Conservation (phyloP, 37 sponge, comb jelly and placozoan genomes). For the Eunapius fragilis region DNA sequence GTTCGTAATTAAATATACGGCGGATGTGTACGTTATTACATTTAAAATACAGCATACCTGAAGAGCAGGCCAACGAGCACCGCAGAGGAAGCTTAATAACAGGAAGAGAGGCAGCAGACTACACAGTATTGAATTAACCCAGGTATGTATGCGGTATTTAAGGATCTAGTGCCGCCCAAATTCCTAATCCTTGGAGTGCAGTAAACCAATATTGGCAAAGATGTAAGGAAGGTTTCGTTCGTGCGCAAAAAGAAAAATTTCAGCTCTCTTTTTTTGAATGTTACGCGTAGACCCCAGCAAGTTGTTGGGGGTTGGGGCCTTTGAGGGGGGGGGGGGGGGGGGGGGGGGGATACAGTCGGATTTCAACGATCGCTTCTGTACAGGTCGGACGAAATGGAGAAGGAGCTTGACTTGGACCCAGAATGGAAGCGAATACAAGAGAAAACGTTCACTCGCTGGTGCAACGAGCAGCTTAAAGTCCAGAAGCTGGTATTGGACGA, state of each 20-base stretch:
- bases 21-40: too few relatives aligned
- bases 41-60: too few relatives aligned
- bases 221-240: not conserved
- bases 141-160: not conserved
- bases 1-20: too few relatives aligned
- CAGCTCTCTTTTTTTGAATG: too few relatives aligned
- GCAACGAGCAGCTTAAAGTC: constrained; percentile 92
- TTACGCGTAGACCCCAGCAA: too few relatives aligned
- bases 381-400: not conserved
- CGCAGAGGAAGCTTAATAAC: not conserved
- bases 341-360: too few relatives aligned
- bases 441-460: constrained; percentile 97
- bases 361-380: too few relatives aligned
- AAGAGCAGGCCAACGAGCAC: not conserved
- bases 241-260: too few relatives aligned
- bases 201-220: not conserved
- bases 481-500: constrained; percentile 61
- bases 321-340: too few relatives aligned
- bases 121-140: not conserved
- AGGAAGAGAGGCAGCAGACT: not conserved
- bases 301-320: too few relatives aligned
- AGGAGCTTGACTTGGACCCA: constrained; percentile 47
- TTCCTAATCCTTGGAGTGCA: not conserved
- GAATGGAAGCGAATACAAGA: constrained; percentile 95
- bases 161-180: not conserved